Base-by-base conservation (phyloP, 1,140 invertebrate species). In the Scaptodrosophila lebanonensis region DNA sequence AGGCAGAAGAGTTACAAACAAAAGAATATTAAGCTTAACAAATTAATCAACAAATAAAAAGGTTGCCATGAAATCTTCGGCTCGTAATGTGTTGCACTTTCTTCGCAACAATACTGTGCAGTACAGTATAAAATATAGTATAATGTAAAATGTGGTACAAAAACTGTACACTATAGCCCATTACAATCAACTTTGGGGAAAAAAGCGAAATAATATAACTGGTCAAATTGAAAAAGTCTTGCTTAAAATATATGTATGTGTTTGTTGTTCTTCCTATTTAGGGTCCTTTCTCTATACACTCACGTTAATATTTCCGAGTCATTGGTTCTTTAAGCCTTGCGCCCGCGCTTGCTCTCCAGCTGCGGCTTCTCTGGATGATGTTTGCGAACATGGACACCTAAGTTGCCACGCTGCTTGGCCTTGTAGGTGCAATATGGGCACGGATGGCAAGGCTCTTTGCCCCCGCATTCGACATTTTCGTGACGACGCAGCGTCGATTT, bases 401-500 rank as follows among this genome's bases (percentile, higher is more conserved):
- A 88, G 86, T 94, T 94, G 57, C 93, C 93, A 2, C 93, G 89
- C 73, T 95, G 93, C 69, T 94, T 93, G 17, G 93, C 93, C 60
- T 90, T 91, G 88, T 94, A 94, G 1, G 91, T 90, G 86, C 94
- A 95, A 69, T 94, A 91, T 1, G 93, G 93, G 64, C 94, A 95
- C 17, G 93, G 92, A 86, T 95, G 94, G 35, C 92, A 91, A 1
- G 93, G 93, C 54, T 93, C 92, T 83, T 95, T 94, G 45, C 93
- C 94, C n/a, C 94, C 94, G 86, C 94, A 96, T 86, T 95, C 94
- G 56, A 95, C 93, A 86, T 92, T 93, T 83, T 95, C 93, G 87
- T 96, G 94, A 4, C 93, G 89, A 0, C 93, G 89, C 89, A 94
- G 89, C 45, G 93, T 94, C 9, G 93, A 94, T 83, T 94, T 94